Percentiles rank a stretch among this genome's conserved stretches.
Conservation (phyloP, 2,888 invertebrate genomes). For the Ectemnius continuus region DNA sequence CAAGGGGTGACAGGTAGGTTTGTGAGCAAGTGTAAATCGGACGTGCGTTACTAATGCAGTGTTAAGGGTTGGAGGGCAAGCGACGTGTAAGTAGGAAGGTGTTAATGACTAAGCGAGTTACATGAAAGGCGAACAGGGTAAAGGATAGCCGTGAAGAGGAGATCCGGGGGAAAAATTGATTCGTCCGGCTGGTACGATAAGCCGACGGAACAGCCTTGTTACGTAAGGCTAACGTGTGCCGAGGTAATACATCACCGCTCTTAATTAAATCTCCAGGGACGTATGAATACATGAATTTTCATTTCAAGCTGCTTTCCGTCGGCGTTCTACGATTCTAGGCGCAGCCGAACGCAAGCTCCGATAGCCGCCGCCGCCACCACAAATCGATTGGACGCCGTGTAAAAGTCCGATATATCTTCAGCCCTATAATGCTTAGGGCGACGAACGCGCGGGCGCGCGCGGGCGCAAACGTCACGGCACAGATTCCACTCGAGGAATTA, state of each 20-base stretch:
- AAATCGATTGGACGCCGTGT: not conserved
- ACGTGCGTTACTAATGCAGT: no score
- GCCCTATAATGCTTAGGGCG: no score
- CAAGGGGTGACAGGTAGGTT: no score
- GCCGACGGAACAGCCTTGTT: constrained; percentile 1
- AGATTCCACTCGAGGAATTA: constrained; percentile 1
- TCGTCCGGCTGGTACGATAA: not conserved
- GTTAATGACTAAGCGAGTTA: no score
- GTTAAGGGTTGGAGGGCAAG: no score
- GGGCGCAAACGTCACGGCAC: not conserved
- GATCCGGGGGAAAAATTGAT: constrained; percentile 5
- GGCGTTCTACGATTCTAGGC: not conserved
- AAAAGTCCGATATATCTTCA: not conserved
- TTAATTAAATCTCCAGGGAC: constrained; percentile 2
- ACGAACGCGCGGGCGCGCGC: not conserved
- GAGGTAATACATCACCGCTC: not conserved
- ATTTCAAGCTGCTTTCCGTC: not conserved
- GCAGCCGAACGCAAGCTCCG: not conserved
- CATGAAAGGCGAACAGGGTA: no score
- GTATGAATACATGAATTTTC: constrained; percentile 8
- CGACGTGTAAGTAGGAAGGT: no score
- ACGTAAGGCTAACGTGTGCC: constrained; percentile 5
- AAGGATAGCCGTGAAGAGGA: not conserved
- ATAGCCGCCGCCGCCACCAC: not conserved
- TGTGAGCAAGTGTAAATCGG: no score